Base-by-base conservation (phyloP, 2,113 vertebrate genomes). In the Todiramphus chloris region DNA sequence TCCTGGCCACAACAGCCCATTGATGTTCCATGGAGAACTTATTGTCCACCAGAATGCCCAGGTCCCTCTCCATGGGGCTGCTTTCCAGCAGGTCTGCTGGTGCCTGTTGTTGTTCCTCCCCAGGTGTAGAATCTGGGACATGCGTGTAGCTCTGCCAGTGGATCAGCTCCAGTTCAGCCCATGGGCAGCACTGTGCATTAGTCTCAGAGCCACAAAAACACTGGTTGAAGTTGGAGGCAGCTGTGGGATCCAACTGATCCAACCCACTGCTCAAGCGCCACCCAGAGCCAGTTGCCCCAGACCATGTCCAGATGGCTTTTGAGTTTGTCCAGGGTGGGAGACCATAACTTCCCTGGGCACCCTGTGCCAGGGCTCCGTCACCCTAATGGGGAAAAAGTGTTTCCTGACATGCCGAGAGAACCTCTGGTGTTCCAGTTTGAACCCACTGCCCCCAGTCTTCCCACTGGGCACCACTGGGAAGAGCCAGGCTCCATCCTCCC, bases 181-280 rank as follows among this genome's bases (percentile, higher is more conserved):
- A 0, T 0, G 1, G 44, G 39, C 33, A 67, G 60, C 46, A 6
- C 20, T n/a, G 41, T 1, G 0, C 31, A 19, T 50, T 28, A 62
- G 59, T 76, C 21, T 41, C 12, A 41, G 16, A 64, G 73, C 2
- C 1, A 20, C 59, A 64, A 3, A 86, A 87, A n/a, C 19, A 28
- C 50, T 2, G 3, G 7, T 13, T 48, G 81, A 68, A 44, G 21
- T 35, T 80, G 31, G 24, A 43, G 41, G 28, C 53, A 68, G 18
- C 13, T 73, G 67, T 72, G 5, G 1, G 17, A 7, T 80, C 48
- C 12, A 10, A 43, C 31, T n/a, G 31, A 7, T 68, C 18, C 24
- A 28, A 43, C 1, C 6, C 10, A 4, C 27, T 76, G 15, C 72
- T 83, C 37, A 63, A 37, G 41, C 14, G 16, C 25, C 43, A 11